phyloP scores from a whole-genome alignment of 2,888 invertebrate species.

The Cepaea hortensis region DNA sequence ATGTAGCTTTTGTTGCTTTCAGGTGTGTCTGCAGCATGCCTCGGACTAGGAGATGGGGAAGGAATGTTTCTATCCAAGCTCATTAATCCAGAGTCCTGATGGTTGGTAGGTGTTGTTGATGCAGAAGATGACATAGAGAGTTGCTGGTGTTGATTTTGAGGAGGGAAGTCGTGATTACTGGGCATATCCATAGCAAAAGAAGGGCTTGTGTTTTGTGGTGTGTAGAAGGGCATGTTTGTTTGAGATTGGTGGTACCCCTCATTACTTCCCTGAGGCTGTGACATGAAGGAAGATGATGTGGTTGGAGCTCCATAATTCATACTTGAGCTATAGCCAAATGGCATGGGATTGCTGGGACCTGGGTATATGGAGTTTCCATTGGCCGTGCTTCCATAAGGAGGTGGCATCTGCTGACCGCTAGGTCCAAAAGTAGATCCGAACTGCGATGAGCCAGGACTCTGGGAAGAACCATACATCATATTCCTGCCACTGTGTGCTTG shows the following conservation, averaged over 20 bases:
- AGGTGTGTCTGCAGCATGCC: conserved; percentile 37
- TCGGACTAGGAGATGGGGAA: conserved; percentile 36
- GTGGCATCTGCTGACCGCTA: conserved; percentile 36
- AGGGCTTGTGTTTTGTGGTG: conserved; percentile 29
- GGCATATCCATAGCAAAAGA: not conserved
- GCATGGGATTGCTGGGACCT: conserved; percentile 4
- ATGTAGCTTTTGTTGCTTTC: conserved; percentile 36
- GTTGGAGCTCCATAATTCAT: conserved; percentile 31
- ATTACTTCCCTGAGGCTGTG: conserved; percentile 12
- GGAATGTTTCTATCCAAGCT: conserved; percentile 19
- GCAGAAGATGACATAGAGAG: conserved; percentile 19
- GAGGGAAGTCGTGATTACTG: conserved; percentile 7
- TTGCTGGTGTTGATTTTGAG: conserved; percentile 34
- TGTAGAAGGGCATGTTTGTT: conserved; percentile 22
- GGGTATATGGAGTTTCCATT: conserved; percentile 18
- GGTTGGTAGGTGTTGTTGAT: conserved; percentile 15
- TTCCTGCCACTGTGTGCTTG: conserved; percentile 21
- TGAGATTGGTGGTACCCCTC: conserved; percentile 8
- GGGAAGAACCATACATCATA: conserved; percentile 28
- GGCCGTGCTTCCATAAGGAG: conserved; percentile 37
- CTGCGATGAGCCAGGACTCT: conserved; percentile 11
- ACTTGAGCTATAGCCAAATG: conserved; percentile 41
- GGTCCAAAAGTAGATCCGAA: conserved; percentile 27
- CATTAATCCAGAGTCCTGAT: not conserved
- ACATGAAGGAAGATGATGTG: conserved; percentile 38